Conservation (phyloP, 2,113 vertebrate species). For the Ammodytes dubius region DNA sequence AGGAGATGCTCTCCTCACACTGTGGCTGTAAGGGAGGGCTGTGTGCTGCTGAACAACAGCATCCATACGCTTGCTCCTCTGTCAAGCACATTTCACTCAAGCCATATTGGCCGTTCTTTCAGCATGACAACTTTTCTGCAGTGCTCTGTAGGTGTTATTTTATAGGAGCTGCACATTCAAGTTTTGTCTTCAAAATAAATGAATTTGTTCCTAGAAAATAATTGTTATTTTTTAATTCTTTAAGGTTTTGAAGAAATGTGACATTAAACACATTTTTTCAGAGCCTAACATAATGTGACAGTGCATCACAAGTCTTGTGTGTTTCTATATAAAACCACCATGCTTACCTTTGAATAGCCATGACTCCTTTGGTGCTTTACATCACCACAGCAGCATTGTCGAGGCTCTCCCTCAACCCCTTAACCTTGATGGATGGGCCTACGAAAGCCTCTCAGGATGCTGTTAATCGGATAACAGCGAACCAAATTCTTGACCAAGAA, state of each 20-base stretch:
- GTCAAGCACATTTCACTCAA: constrained; percentile 50
- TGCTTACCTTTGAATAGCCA: constrained; percentile 59
- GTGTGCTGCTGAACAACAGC: constrained; percentile 30
- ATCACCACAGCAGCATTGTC: constrained; percentile 58
- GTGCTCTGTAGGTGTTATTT: not conserved
- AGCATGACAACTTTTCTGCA: constrained; percentile 17
- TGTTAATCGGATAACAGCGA: constrained; percentile 77
- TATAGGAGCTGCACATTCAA: not conserved
- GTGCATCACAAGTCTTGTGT: not conserved
- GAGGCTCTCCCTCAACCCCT: constrained; percentile 66
- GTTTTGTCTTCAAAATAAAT: not conserved
- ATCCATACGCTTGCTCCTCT: constrained; percentile 61
- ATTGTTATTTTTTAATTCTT: not conserved
- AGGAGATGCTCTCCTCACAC: constrained; percentile 54
- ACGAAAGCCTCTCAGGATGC: constrained; percentile 74
- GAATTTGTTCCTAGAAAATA: constrained; percentile 18
- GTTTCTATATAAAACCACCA: constrained; percentile 43
- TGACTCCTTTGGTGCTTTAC: constrained; percentile 55
- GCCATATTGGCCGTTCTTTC: not conserved
- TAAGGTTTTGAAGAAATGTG: constrained; percentile 10
- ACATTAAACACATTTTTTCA: constrained; percentile 13
- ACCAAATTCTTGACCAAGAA: constrained; percentile 73
- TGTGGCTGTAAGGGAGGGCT: constrained; percentile 50
- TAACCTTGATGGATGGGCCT: constrained; percentile 79
- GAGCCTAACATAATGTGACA: constrained; percentile 4